Evolutionary conservation across 2,888 invertebrate species (phyloP).

Genomic region (Podotricha telesiphe): DNA sequence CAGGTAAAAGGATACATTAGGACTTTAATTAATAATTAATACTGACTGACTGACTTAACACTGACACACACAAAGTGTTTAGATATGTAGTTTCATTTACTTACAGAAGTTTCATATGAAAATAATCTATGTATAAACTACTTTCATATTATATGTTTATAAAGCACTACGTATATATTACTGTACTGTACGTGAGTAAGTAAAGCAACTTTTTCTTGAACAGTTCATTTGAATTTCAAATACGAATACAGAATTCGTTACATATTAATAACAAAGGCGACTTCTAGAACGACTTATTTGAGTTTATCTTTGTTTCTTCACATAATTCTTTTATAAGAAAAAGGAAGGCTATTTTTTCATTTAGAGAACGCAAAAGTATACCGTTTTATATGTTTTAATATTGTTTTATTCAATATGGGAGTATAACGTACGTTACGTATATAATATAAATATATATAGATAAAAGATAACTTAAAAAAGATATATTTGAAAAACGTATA

Average conservation of each 20-base stretch:
- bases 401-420: neutral
- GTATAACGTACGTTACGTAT: too few relatives aligned
- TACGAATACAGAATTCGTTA: conserved; percentile 32
- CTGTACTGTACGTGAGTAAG: neutral
- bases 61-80: too few relatives aligned
- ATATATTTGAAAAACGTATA: too few relatives aligned
- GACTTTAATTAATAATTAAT: too few relatives aligned
- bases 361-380: neutral
- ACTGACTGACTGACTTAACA: too few relatives aligned
- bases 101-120: too few relatives aligned
- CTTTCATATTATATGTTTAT: neutral
- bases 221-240: conserved; percentile 31
- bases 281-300: conserved; percentile 21
- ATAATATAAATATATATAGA: too few relatives aligned
- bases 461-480: too few relatives aligned
- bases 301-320: conserved; percentile 20
- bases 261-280: conserved; percentile 32
- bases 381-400: neutral
- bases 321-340: conserved; percentile 13
- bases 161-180: conserved; percentile 4
- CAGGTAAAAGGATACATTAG: too few relatives aligned
- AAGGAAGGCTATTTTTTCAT: conserved; percentile 11
- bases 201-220: conserved; percentile 23
- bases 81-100: too few relatives aligned
- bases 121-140: too few relatives aligned